phyloP scores from a whole-genome alignment of 2,888 invertebrate species.

The Nemotelus pantherinus region DNA sequence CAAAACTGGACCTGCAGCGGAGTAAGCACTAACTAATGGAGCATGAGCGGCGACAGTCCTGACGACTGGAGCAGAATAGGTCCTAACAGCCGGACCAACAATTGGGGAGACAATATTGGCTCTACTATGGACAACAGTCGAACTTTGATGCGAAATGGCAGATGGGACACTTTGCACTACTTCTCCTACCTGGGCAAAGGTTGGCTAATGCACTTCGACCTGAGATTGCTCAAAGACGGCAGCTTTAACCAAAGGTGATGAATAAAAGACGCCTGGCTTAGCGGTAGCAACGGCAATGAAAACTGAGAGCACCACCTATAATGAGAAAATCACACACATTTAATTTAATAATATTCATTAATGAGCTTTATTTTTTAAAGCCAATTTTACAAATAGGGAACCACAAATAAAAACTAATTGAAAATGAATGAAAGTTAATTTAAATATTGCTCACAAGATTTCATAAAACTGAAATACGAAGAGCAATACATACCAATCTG shows the following conservation, averaged over 20 bases:
- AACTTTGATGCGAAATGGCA: slow-evolving; percentile 66
- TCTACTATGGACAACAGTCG: slow-evolving; percentile 64
- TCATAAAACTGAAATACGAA: too few relatives aligned
- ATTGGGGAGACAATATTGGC: slow-evolving; percentile 57
- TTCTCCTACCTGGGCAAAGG: slow-evolving; percentile 51
- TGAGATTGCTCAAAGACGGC: slow-evolving; percentile 47
- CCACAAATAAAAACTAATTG: too few relatives aligned
- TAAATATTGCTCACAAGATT: too few relatives aligned
- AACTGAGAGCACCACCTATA: slow-evolving; percentile 52
- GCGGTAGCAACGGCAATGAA: slow-evolving; percentile 50
- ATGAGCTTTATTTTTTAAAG: neutral
- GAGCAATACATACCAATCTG: slow-evolving; percentile 39
- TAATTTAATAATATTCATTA: neutral
- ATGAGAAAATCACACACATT: neutral
- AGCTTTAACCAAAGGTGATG: slow-evolving; percentile 30
- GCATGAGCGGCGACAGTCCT: slow-evolving; percentile 16
- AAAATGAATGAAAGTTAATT: too few relatives aligned
- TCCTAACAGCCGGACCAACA: slow-evolving; percentile 45
- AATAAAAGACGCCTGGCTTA: slow-evolving; percentile 40
- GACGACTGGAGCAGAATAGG: slow-evolving; percentile 37
- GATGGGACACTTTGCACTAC: slow-evolving; percentile 52
- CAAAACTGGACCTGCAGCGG: slow-evolving; percentile 16
- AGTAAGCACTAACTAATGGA: slow-evolving; percentile 2
- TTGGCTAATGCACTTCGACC: slow-evolving; percentile 51
- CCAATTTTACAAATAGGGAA: neutral